Conservation (phyloP, 92 coral and sea anemone species). For the Umimayanthus chanpuru region DNA sequence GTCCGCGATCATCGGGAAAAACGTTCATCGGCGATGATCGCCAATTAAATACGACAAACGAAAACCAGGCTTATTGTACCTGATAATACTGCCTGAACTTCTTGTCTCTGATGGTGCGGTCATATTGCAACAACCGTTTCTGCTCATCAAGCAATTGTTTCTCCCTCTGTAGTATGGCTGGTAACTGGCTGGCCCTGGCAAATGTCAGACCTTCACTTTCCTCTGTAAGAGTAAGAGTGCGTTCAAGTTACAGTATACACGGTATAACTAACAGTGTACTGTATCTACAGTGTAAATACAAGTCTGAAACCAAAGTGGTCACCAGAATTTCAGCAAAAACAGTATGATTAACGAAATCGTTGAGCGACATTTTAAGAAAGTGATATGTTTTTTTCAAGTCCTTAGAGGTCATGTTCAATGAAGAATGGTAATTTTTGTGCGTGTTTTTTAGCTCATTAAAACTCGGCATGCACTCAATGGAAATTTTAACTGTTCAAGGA, state of each 20-base stretch:
- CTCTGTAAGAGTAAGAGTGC: conserved; percentile 35
- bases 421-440: too few species aligned
- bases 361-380: too few species aligned
- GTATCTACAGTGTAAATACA: neutral
- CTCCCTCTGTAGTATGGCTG: conserved; percentile 81
- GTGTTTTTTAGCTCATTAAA: too few species aligned
- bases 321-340: neutral
- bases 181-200: conserved; percentile 96
- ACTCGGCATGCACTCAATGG: neutral
- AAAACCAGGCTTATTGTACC: conserved; percentile 41
- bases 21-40: too few species aligned
- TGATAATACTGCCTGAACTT: conserved; percentile 89
- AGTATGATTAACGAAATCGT: too few species aligned
- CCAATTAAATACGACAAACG: neutral
- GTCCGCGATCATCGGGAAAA: too few species aligned
- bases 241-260: neutral
- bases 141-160: conserved; percentile 76
- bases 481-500: neutral
- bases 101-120: conserved; percentile 64
- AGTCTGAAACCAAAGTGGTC: too few species aligned
- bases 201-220: conserved; percentile 78
- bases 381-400: too few species aligned
- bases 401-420: too few species aligned
- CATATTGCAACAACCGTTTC: conserved; percentile 58
- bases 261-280: neutral